Percentiles rank a stretch among this genome's conserved stretches.
Evolutionary conservation across 2,797 vertebrate species (phyloP).

Genomic region (Enteromius thamalakanensis): DNA sequence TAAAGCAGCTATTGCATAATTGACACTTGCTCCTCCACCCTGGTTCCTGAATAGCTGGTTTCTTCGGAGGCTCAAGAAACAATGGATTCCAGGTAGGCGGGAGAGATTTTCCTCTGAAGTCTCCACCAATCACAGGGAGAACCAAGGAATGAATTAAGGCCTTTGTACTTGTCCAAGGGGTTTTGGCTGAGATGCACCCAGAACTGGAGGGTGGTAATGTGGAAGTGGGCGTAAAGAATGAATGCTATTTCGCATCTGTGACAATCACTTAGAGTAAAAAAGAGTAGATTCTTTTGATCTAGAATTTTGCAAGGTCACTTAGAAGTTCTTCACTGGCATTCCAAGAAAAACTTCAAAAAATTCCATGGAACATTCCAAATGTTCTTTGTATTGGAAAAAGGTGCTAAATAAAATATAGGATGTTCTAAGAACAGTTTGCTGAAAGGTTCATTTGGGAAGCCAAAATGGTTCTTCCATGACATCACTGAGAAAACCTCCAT

Average conservation of each 20-base stretch:
- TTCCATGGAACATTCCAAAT: background rate
- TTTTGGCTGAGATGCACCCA: conserved; percentile 60
- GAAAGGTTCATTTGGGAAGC: background rate
- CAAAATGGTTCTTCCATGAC: background rate
- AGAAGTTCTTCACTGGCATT: background rate
- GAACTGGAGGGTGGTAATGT: conserved; percentile 63
- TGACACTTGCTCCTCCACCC: conserved; percentile 50
- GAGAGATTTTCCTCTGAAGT: conserved; percentile 62
- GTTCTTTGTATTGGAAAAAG: background rate
- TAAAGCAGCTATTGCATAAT: conserved; percentile 29
- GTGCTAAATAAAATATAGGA: background rate
- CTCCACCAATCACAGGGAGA: conserved; percentile 69
- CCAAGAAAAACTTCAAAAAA: background rate
- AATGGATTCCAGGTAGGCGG: conserved; percentile 63
- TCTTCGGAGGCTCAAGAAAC: conserved; percentile 59
- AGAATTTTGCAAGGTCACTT: conserved; percentile 74
- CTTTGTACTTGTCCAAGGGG: conserved; percentile 69
- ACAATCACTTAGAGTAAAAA: background rate
- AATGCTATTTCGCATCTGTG: conserved; percentile 52
- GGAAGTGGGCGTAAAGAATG: conserved; percentile 46
- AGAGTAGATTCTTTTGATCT: conserved; percentile 78
- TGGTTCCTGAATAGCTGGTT: conserved; percentile 61
- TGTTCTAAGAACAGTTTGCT: background rate
- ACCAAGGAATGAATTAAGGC: conserved; percentile 68
- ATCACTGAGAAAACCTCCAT: background rate